Evolutionary conservation across 92 coral and sea anemone genomes (phyloP), one percentile per base, ranked within the genome.

Genomic region (Epizoanthus ramosus): DNA sequence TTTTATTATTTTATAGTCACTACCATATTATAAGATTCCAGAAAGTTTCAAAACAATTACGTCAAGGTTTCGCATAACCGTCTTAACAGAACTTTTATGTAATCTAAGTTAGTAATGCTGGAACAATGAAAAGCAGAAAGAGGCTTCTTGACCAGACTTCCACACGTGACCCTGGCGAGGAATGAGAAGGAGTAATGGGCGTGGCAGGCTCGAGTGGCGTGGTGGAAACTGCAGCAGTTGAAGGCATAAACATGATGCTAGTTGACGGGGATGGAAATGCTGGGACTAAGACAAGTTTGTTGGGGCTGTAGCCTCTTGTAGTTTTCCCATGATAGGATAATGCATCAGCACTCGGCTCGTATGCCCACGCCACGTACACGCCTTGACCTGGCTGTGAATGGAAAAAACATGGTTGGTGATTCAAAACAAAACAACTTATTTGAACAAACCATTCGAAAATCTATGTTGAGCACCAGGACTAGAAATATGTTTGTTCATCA

Each of bases 211-310:
- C 7, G 53, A 10, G 4, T 7, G 53, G 1, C 53, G 64, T 59
- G 64, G 64, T 59, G 64, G 64, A 59, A 59, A 59, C 64, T n/a
- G 25, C 64, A 59, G 18, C n/a, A 8, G 64, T 59, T 7, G 64
- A 59, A 59, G 64, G 8, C 24, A 59, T 59, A n/a, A 18, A 8
- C 25, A 59, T 59, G 21, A n/a, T 59, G 64, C 22, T 59, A 18
- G 64, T 18, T 5, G 64, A 59, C 22, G 64, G 64, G 1, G 9
- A 10, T 18, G 64, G 64, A 18, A 18, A 21, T 8, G 24, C 24
- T 59, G 64, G 64, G 18, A 59, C 64, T 14, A 59, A 59, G 24
- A 21, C 24, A 59, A 59, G 64, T 24, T 59, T 59, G 22, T 59
- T 1, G 64, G 25, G 25, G 8, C 64, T 59, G 64, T 59, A 59